These are phyloP conservation scores for Papilio polytes DNA, from an alignment of 1,140 invertebrate species.

Conservation along the genomic window DNA sequence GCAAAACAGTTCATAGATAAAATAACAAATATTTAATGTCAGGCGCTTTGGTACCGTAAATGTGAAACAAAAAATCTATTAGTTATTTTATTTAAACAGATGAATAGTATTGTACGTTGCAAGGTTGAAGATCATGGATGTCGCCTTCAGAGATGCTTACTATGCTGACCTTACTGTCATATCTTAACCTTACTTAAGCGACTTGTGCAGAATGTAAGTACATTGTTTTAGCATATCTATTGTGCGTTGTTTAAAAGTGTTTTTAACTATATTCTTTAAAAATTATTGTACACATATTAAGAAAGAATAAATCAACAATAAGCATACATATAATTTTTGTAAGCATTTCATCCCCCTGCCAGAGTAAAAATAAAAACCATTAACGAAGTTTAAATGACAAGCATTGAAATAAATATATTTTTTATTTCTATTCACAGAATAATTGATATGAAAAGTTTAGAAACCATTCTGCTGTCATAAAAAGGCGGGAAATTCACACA, in stretches of 20 bases:
- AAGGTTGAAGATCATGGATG: neutral
- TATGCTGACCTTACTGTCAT: neutral
- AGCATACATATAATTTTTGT: too few relatives aligned
- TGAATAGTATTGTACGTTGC: neutral
- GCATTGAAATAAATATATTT: neutral
- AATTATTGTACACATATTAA: too few relatives aligned
- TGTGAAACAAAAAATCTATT: neutral
- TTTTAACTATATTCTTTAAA: too few relatives aligned
- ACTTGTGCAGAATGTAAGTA: neutral
- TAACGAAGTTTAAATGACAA: neutral
- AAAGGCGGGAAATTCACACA: conserved; percentile 1
- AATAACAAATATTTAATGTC: neutral
- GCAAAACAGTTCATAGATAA: neutral
- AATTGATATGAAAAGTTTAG: neutral
- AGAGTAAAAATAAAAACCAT: too few relatives aligned
- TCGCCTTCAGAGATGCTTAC: neutral
- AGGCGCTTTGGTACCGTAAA: neutral
- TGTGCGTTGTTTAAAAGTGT: too few relatives aligned
- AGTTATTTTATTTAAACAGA: conserved; percentile 3
- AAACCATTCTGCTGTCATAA: neutral
- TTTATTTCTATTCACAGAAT: neutral
- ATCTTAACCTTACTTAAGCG: neutral
- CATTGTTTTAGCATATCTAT: neutral
- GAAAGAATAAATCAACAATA: too few relatives aligned
- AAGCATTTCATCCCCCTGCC: too few relatives aligned